Base-by-base conservation (phyloP, 2,113 vertebrate genomes). In the Barnardius zonarius region DNA sequence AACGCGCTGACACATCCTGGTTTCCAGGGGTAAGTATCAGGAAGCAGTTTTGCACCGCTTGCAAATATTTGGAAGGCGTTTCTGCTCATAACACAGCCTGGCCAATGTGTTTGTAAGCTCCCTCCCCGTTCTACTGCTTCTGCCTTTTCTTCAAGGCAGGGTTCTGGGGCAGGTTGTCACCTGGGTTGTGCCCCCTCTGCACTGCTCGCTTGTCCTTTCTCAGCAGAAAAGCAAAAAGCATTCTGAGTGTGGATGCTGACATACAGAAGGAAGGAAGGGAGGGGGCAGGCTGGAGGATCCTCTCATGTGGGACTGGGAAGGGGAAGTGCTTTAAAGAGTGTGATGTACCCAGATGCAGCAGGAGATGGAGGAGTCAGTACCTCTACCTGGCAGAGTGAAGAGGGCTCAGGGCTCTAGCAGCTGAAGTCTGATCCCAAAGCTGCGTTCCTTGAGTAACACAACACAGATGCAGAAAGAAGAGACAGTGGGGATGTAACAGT, bases 1-100 rank as follows among this genome's bases (percentile, higher is more conserved):
- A 59, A 67, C 1, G 3, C 0, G 1, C 46, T 43, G 51, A 28
- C 28, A 13, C 6, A 0, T 37, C 11, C 64, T 48, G 28, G 13
- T 41, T 67, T 28, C 11, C 6, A 28, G 27, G 17, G 44, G 48
- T 88, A 78, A 91, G 80, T 88, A 82, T 44, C 28, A 55, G 68
- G 55, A 90, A 77, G 61, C 25, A 62, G 33, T 67, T 89, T 39
- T 80, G 48, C 10, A 0, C 24, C 31, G 48, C 48, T 81, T 83
- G 62, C 67, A 89, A 48, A 78, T 31, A 37, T 76, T 49, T 68
- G 52, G 18, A 57, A 83, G 43, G 31, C 0, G 0, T 75, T 93
- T 75, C 52, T 84, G 61, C 86, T 86, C 24, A 1, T 35, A 8
- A 46, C 1, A 5, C 61, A 30, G 22, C 13, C 68, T 81, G 63